Conservation (phyloP, 2,888 invertebrate species). For the Linyphia triangularis region DNA sequence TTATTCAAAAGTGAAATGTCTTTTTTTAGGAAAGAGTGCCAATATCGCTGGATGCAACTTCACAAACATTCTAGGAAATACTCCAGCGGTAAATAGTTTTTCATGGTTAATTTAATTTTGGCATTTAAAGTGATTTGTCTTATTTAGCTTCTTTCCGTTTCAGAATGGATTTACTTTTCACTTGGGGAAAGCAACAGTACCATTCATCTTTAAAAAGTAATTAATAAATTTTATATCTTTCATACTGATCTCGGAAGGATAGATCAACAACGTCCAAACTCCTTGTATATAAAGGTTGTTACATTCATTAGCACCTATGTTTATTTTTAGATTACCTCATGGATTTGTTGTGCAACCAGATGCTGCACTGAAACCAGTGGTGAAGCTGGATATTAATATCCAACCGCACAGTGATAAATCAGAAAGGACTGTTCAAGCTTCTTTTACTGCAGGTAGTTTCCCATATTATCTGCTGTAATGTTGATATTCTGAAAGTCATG, state of each 20-base stretch:
- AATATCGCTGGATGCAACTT: conserved; percentile 30
- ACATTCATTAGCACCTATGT: background rate
- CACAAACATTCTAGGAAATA: conserved; percentile 29
- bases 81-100: conserved; percentile 24
- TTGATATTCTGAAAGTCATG: too few relatives aligned
- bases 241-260: too few relatives aligned
- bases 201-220: conserved; percentile 35
- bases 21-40: conserved; percentile 28
- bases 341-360: conserved; percentile 21
- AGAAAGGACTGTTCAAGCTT: background rate
- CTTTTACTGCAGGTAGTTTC: conserved; percentile 10
- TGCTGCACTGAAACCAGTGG: background rate
- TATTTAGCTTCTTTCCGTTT: background rate
- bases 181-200: background rate
- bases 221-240: background rate
- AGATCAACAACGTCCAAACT: background rate
- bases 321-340: conserved; percentile 13
- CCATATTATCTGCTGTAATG: too few relatives aligned
- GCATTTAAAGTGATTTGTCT: background rate
- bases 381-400: conserved; percentile 1
- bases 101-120: background rate
- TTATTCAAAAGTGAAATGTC: background rate
- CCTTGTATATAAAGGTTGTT: too few relatives aligned
- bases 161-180: conserved; percentile 41
- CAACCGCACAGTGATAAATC: background rate